Evolutionary conservation across 2,113 vertebrate genomes (phyloP).

Genomic region (Esox niger): DNA sequence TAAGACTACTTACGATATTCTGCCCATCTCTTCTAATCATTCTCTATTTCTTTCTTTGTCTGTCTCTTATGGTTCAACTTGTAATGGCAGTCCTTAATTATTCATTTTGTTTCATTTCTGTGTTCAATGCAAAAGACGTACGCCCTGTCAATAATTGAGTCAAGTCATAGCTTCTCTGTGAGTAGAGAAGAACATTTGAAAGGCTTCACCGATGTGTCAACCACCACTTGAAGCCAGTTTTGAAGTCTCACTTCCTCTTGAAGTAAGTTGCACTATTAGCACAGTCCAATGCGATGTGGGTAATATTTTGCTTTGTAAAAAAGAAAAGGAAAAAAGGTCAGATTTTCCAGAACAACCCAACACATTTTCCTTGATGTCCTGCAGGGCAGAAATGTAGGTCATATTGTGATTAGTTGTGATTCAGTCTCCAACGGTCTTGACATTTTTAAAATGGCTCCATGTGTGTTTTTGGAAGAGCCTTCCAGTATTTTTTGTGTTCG

Average conservation of each 20-base stretch:
- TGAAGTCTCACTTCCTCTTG: constrained; percentile 22
- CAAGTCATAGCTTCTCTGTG: constrained; percentile 29
- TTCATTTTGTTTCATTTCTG: constrained; percentile 51
- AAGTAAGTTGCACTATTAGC: constrained; percentile 39
- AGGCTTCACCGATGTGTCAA: constrained; percentile 47
- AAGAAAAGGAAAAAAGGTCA: neutral
- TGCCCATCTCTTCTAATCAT: neutral
- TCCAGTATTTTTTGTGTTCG: no score
- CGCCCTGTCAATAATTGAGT: constrained; percentile 37
- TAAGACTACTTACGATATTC: neutral
- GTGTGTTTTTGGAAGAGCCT: no score
- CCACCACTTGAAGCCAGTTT: constrained; percentile 40
- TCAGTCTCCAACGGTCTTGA: no score
- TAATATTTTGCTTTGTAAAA: constrained; percentile 2
- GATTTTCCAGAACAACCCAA: neutral
- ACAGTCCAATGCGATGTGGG: constrained; percentile 6
- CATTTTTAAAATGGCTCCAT: no score
- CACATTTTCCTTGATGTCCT: neutral
- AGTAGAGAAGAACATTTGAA: constrained; percentile 34
- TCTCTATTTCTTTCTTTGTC: constrained; percentile 6
- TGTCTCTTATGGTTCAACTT: constrained; percentile 34
- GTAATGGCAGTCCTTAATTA: constrained; percentile 55
- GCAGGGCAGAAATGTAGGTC: neutral
- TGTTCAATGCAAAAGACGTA: constrained; percentile 32
- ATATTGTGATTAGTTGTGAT: no score